Evolutionary conservation across 2,888 invertebrate genomes (phyloP), one percentile per base, ranked within the genome.

Genomic region (Cephus runcator): DNA sequence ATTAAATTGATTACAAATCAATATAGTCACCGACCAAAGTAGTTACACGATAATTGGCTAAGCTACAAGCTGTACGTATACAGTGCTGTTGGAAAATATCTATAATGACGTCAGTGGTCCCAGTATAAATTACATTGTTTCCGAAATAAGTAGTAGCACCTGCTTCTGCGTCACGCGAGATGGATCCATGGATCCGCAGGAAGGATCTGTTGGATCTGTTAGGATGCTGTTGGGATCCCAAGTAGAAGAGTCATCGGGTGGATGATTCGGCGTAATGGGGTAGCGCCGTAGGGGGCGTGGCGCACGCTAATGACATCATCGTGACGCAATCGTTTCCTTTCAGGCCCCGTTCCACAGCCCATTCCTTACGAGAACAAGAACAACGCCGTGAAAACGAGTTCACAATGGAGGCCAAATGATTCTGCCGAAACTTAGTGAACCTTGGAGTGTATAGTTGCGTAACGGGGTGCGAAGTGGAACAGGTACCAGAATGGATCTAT

Each of bases 321-420:
- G 88, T 90, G 90, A 89, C 90, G 88, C 85, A 88, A 90, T 89
- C 87, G 83, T 89, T 90, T 90, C 86, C 86, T 87, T 86, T 86
- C 85, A 83, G 71, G 33, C 71, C 40, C 71, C 71, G 71, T 33
- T 71, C 71, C 2, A 30, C 71, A 31, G 71, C 31, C 6, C 71
- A 23, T 81, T 81, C 79, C 79, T 81, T 80, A 77, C 81, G 76
- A 79, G 77, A 81, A 74, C 79, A 80, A 83, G 83, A 85, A 84
- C 84, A 82, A 83, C 82, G 80, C 85, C 84, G 83, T 83, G 84
- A 85, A 85, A 86, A 86, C 83, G 81, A 77, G 82, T 84, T 82
- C 82, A 84, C 83, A 83, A 85, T 86, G 71, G 71, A 71, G 33
- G 12, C 31, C 71, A 71, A 31, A 71, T 71, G 71, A 71, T 71